These are phyloP conservation scores for Sylvia borin DNA, from an alignment of 2,797 vertebrate species.

Conservation along the genomic window DNA sequence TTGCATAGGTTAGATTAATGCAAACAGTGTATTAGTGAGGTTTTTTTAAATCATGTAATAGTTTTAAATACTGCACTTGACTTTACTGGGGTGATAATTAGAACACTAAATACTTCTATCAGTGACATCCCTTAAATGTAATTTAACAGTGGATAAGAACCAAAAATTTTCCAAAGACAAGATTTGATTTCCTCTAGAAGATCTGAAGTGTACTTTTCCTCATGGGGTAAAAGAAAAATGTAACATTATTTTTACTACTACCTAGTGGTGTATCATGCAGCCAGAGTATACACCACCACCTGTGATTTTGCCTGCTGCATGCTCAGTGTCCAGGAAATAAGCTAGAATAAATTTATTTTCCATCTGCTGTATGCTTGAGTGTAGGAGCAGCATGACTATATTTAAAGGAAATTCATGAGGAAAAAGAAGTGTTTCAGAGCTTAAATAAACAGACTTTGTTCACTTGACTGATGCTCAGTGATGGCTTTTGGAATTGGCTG, in stretches of 20 bases:
- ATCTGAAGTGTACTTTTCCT: background rate
- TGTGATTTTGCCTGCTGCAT: background rate
- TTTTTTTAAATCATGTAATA: background rate
- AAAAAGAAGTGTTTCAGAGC: background rate
- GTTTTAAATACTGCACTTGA: background rate
- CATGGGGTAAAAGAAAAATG: background rate
- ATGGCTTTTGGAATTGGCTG: background rate
- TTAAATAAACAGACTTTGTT: constrained; percentile 6
- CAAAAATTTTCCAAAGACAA: background rate
- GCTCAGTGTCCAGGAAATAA: background rate
- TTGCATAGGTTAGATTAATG: background rate
- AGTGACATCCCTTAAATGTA: background rate
- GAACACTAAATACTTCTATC: background rate
- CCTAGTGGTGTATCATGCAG: background rate
- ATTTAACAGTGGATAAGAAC: background rate
- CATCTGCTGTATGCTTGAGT: background rate
- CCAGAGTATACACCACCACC: background rate
- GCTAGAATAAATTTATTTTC: background rate
- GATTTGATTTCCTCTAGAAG: background rate
- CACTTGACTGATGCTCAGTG: background rate
- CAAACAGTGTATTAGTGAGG: background rate
- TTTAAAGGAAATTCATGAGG: background rate
- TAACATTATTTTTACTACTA: background rate
- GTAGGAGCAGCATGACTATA: background rate
- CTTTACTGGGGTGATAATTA: background rate